Evolutionary conservation across 2,797 vertebrate species (phyloP).

Genomic region (Microctenopoma steveboyesi): DNA sequence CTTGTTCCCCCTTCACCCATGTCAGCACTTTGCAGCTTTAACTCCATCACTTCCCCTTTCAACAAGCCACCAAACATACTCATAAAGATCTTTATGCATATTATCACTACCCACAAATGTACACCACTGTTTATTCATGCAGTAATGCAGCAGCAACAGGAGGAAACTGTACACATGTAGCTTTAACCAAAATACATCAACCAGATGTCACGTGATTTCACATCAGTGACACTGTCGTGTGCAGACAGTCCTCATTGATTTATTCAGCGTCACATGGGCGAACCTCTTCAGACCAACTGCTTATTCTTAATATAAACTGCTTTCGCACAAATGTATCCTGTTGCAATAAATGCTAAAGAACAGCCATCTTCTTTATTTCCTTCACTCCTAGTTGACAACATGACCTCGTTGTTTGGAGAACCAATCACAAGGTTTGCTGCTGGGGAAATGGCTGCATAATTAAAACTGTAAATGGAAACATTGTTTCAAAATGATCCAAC

Average conservation of each 20-base stretch:
- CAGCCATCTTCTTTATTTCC: constrained; percentile 4
- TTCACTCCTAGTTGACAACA: constrained; percentile 20
- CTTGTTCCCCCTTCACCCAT: constrained; percentile 39
- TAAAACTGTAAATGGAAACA: constrained; percentile 55
- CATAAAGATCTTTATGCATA: constrained; percentile 40
- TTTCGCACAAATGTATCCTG: constrained; percentile 21
- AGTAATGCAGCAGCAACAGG: constrained; percentile 8
- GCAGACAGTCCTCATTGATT: constrained; percentile 21
- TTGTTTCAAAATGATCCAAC: constrained; percentile 60
- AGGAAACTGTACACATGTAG: not conserved
- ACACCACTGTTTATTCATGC: constrained; percentile 19
- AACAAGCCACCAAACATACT: constrained; percentile 17
- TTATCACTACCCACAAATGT: constrained; percentile 26
- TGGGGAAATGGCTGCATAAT: constrained; percentile 46
- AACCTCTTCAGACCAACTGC: constrained; percentile 21
- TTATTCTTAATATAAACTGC: constrained; percentile 28
- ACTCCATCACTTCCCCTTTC: constrained; percentile 70
- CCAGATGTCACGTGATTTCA: constrained; percentile 35
- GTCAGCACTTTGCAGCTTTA: constrained; percentile 77
- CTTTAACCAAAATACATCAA: constrained; percentile 8
- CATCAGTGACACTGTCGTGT: constrained; percentile 4
- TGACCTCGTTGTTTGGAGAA: constrained; percentile 12
- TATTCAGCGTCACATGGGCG: constrained; percentile 10
- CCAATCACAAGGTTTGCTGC: constrained; percentile 3
- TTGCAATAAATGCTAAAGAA: constrained; percentile 7